Evolutionary conservation across 2,888 invertebrate genomes (phyloP).

Genomic region (Aethes cnicana): DNA sequence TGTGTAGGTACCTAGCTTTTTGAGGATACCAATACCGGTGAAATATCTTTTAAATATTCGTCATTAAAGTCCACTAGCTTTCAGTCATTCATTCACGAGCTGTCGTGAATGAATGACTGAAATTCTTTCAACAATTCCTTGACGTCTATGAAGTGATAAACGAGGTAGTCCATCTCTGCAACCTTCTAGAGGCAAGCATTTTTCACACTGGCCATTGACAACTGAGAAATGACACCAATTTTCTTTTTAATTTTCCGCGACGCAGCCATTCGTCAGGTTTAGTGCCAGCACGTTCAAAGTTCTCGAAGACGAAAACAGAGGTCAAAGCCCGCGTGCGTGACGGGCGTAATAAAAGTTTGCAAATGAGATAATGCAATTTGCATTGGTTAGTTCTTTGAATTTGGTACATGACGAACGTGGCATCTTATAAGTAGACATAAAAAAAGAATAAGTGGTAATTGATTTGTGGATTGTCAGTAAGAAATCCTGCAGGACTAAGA

Average conservation of each 20-base stretch:
- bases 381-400: slow-evolving; percentile 24
- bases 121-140: slow-evolving; percentile 4
- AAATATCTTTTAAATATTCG: not conserved
- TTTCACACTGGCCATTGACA: slow-evolving; percentile 9
- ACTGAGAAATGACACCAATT: slow-evolving; percentile 12
- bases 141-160: slow-evolving; percentile 10
- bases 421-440: not conserved
- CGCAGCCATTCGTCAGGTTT: slow-evolving; percentile 4
- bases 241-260: slow-evolving; percentile 20
- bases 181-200: slow-evolving; percentile 8
- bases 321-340: slow-evolving; percentile 24
- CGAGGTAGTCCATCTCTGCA: not conserved
- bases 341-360: slow-evolving; percentile 16
- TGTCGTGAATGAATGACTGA: slow-evolving; percentile 4
- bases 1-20: not conserved
- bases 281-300: not conserved
- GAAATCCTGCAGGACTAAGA: too few species aligned
- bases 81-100: too few species aligned
- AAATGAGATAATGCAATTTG: slow-evolving; percentile 23
- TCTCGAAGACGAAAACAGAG: slow-evolving; percentile 1
- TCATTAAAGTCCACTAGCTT: too few species aligned
- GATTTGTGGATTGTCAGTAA: too few species aligned
- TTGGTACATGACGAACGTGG: slow-evolving; percentile 8
- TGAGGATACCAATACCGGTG: not conserved
- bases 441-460: not conserved